These are phyloP conservation scores for Masticophis lateralis DNA, from an alignment of 2,797 vertebrate species.

Conservation along the genomic window DNA sequence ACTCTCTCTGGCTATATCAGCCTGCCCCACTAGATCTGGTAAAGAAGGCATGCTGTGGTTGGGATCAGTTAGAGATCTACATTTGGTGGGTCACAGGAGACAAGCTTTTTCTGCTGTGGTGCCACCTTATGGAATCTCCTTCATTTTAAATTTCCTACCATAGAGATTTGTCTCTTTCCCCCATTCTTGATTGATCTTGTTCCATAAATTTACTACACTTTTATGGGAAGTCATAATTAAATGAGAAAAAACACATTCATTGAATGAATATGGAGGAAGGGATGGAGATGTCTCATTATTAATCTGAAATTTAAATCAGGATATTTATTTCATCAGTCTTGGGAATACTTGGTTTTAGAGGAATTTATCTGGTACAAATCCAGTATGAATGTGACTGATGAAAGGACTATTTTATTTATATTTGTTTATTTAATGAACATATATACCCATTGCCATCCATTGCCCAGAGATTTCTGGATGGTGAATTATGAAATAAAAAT, in stretches of 20 bases:
- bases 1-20: background rate
- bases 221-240: background rate
- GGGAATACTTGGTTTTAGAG: too few relatives aligned
- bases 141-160: background rate
- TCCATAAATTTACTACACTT: background rate
- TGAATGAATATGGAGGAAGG: background rate
- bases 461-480: background rate
- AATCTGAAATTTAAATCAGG: background rate
- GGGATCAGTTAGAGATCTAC: background rate
- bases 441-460: background rate
- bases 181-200: background rate
- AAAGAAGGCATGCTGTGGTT: background rate
- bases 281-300: background rate
- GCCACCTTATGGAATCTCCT: background rate
- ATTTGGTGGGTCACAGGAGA: background rate
- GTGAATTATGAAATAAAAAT: background rate
- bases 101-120: background rate
- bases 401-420: background rate
- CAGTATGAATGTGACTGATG: background rate
- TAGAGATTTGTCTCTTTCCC: background rate
- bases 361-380: background rate
- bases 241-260: background rate
- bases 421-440: background rate
- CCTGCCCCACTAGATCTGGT: background rate
- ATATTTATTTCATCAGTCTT: background rate